These are phyloP conservation scores for Alviniconcha marisindica DNA, from an alignment of 1,140 invertebrate genomes.

Conservation along the genomic window DNA sequence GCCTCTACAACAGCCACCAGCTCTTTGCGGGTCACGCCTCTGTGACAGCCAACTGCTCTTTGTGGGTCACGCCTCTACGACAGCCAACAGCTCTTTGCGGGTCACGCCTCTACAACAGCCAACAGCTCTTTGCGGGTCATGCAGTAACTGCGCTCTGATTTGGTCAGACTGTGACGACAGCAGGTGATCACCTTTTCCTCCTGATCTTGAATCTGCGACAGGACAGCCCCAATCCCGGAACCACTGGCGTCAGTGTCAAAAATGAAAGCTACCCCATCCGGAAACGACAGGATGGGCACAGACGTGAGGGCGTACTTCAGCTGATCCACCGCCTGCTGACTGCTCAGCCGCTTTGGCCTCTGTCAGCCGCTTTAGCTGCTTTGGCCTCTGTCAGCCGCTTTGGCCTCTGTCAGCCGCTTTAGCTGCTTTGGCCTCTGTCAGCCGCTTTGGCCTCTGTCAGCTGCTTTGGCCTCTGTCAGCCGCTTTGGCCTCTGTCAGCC, in stretches of 20 bases:
- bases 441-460: no score
- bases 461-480: no score
- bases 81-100: conserved; percentile 57
- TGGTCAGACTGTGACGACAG: conserved; percentile 37
- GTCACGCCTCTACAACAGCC: no score
- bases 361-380: no score
- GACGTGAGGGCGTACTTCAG: conserved; percentile 43
- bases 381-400: no score
- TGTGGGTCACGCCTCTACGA: conserved; percentile 58
- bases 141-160: conserved; percentile 56
- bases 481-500: no score
- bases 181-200: conserved; percentile 49
- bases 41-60: no score
- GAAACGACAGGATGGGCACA: conserved; percentile 51
- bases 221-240: conserved; percentile 56
- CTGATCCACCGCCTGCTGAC: conserved; percentile 38
- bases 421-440: no score
- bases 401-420: no score
- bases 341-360: no score
- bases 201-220: conserved; percentile 53
- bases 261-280: conserved; percentile 39
- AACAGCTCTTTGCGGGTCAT: no score
- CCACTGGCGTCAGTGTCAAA: conserved; percentile 55
- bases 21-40: conserved; percentile 59
- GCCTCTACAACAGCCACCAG: conserved; percentile 57